A percentile compares a stretch with the other conserved stretches of the same genome.
These are phyloP conservation scores for Micropoecilia bifurca DNA, from an alignment of 2,797 vertebrate genomes.

Conservation along the genomic window DNA sequence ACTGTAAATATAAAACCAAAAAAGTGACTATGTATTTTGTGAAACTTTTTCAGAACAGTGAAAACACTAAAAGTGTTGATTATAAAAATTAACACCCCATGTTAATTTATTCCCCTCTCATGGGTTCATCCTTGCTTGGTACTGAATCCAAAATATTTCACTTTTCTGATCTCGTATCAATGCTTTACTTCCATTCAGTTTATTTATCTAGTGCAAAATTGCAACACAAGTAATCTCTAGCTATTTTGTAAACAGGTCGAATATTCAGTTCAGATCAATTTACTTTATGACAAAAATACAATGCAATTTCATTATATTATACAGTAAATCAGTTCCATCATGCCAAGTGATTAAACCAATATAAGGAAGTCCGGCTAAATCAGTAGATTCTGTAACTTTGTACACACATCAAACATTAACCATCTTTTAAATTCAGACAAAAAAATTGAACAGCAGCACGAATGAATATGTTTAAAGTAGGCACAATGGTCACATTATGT, in stretches of 20 bases:
- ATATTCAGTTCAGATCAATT: background rate
- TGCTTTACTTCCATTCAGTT: background rate
- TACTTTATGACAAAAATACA: background rate
- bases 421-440: background rate
- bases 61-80: background rate
- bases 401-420: background rate
- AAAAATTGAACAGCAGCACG: background rate
- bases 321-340: background rate
- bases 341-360: background rate
- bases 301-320: background rate
- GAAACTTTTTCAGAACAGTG: background rate
- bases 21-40: background rate
- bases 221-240: background rate
- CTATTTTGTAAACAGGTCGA: background rate
- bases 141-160: background rate
- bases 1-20: background rate
- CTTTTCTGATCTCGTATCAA: background rate
- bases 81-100: background rate
- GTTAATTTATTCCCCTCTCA: background rate
- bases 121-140: background rate
- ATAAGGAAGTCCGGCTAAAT: background rate
- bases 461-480: slow-evolving; percentile 2
- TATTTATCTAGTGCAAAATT: background rate
- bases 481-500: background rate
- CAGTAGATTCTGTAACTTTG: background rate